A percentile compares a stretch with the other conserved stretches of the same genome.
Conservation (phyloP, 2,113 vertebrate genomes). For the Amphiprion ocellaris region DNA sequence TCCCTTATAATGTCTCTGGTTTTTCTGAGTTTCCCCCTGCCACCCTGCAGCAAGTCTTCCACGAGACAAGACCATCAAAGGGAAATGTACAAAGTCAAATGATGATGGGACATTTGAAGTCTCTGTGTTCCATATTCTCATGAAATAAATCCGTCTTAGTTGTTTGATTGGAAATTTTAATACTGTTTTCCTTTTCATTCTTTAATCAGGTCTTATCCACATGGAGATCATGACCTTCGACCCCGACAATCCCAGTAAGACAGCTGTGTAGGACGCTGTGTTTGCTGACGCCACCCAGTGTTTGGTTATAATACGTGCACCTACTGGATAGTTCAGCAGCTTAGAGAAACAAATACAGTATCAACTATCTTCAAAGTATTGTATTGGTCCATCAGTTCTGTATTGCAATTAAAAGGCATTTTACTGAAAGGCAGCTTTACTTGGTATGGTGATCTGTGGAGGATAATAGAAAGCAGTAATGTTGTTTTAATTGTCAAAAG, state of each 20-base stretch:
- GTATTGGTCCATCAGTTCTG: not conserved
- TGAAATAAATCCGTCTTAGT: not conserved
- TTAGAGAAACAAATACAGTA: not conserved
- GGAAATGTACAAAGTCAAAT: too few species aligned
- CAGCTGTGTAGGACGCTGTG: constrained; percentile 72
- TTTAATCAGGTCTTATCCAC: constrained; percentile 83
- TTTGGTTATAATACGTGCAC: not conserved
- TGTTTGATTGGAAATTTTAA: not conserved
- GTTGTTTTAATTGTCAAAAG: not conserved
- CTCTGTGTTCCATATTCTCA: too few species aligned
- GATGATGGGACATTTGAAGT: too few species aligned
- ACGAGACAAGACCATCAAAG: too few species aligned
- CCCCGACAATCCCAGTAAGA: constrained; percentile 81
- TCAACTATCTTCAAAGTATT: not conserved
- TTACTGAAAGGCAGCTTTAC: not conserved
- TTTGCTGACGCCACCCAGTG: not conserved
- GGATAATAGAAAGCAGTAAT: not conserved
- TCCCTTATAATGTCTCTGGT: too few species aligned
- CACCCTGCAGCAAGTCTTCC: too few species aligned
- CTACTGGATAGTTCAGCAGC: constrained; percentile 10
- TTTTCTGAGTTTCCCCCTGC: too few species aligned
- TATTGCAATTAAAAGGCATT: not conserved
- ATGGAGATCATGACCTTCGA: constrained; percentile 90
- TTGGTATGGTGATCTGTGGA: constrained; percentile 2
- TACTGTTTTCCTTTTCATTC: not conserved